Conservation (phyloP, 2,888 invertebrate species). For the Scaptomyza tumidula region DNA sequence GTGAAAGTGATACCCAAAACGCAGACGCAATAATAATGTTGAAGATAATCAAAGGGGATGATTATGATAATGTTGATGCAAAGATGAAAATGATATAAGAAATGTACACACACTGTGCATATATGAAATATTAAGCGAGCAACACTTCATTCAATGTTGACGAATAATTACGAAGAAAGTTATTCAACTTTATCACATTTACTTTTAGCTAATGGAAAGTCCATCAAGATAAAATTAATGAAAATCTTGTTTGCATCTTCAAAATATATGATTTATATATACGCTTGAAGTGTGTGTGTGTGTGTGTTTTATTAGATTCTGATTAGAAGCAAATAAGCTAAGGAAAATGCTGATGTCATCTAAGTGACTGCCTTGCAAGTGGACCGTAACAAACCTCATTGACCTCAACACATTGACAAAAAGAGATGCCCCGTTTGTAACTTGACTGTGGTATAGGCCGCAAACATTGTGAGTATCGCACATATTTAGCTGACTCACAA, state of each 20-base stretch:
- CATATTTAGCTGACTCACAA: slow-evolving; percentile 45
- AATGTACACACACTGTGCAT: background rate
- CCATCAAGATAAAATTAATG: background rate
- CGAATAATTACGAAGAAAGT: no score
- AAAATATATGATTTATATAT: background rate
- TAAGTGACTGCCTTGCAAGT: slow-evolving; percentile 40
- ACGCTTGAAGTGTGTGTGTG: slow-evolving; percentile 6
- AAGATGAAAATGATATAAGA: background rate
- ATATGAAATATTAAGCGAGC: background rate
- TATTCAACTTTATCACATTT: no score
- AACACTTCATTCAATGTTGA: no score
- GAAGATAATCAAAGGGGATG: background rate
- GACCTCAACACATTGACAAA: slow-evolving; percentile 17
- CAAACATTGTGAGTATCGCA: slow-evolving; percentile 29
- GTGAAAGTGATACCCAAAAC: slow-evolving; percentile 64
- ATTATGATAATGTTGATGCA: background rate
- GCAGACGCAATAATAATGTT: slow-evolving; percentile 3
- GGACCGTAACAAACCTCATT: slow-evolving; percentile 52
- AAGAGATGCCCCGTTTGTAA: background rate
- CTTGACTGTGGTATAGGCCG: background rate
- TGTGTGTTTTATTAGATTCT: slow-evolving; percentile 33
- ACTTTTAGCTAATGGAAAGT: no score
- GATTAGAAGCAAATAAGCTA: slow-evolving; percentile 52
- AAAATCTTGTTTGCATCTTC: background rate
- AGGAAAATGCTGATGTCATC: slow-evolving; percentile 68